A percentile compares a stretch with the other conserved stretches of the same genome.
These are phyloP conservation scores for Mythimna pallens DNA, from an alignment of 2,888 invertebrate species.

Conservation along the genomic window DNA sequence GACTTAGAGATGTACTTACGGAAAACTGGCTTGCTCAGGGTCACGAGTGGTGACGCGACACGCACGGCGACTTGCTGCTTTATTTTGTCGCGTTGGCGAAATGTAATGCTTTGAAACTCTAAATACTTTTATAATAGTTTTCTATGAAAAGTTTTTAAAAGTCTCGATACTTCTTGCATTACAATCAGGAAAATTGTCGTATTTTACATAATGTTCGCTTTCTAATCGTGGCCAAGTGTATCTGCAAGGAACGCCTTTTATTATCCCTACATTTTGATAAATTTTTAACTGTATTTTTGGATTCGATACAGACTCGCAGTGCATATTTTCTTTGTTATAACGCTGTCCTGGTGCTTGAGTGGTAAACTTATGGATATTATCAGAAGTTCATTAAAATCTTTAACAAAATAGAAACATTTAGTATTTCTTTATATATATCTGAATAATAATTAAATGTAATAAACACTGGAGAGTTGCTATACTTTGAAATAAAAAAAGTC, in stretches of 20 bases:
- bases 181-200: background rate
- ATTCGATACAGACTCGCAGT: background rate
- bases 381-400: no score
- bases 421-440: no score
- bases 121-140: background rate
- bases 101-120: background rate
- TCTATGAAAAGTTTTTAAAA: background rate
- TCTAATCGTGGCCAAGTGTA: no score
- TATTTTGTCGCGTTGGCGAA: slow-evolving; percentile 13
- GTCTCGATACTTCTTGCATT: background rate
- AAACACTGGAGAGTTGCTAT: background rate
- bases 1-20: slow-evolving; percentile 49
- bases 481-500: background rate
- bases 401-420: no score
- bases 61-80: slow-evolving; percentile 18
- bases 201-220: background rate
- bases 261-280: no score
- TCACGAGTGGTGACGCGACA: slow-evolving; percentile 42
- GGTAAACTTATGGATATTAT: no score
- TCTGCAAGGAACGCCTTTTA: no score
- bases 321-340: no score
- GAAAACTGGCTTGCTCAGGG: slow-evolving; percentile 58
- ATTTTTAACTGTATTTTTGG: background rate
- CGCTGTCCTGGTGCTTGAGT: no score
- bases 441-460: no score